A percentile compares a stretch with the other conserved stretches of the same genome.
These are phyloP conservation scores for Sebastes goodei DNA, from an alignment of 2,797 vertebrate species.

Conservation along the genomic window DNA sequence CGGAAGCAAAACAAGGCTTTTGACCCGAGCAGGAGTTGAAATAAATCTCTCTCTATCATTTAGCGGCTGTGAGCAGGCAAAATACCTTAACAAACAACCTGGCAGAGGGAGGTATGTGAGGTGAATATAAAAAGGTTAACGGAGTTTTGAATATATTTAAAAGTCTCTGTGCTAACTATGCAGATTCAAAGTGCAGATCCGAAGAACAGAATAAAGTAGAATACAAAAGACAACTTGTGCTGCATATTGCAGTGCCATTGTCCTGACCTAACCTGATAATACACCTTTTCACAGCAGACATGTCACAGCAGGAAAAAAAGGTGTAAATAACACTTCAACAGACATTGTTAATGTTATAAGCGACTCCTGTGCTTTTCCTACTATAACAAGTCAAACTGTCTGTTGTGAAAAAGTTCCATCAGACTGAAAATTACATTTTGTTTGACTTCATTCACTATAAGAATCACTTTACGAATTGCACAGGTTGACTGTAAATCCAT, in stretches of 20 bases:
- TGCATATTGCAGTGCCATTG: neutral
- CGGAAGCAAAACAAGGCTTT: conserved; percentile 70
- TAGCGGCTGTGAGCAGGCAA: conserved; percentile 39
- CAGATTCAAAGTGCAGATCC: conserved; percentile 11
- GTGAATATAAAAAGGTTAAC: conserved; percentile 28
- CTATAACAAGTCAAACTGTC: neutral
- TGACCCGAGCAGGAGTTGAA: conserved; percentile 69
- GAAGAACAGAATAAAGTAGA: neutral
- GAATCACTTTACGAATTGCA: neutral
- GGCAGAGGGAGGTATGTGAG: conserved; percentile 45
- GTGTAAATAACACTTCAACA: neutral
- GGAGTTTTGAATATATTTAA: conserved; percentile 24
- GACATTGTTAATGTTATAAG: neutral
- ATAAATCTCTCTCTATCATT: conserved; percentile 72
- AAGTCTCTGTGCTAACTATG: conserved; percentile 9
- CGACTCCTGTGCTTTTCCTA: too few relatives aligned
- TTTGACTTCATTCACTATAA: neutral
- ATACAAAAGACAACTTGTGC: neutral
- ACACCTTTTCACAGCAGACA: neutral
- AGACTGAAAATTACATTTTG: neutral
- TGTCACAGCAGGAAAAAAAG: neutral
- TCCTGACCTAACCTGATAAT: neutral
- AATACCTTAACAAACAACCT: conserved; percentile 66
- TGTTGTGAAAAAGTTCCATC: neutral
- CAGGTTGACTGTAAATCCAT: neutral